Conservation (phyloP, 2,113 vertebrate species). For the Chaetops frenatus region DNA sequence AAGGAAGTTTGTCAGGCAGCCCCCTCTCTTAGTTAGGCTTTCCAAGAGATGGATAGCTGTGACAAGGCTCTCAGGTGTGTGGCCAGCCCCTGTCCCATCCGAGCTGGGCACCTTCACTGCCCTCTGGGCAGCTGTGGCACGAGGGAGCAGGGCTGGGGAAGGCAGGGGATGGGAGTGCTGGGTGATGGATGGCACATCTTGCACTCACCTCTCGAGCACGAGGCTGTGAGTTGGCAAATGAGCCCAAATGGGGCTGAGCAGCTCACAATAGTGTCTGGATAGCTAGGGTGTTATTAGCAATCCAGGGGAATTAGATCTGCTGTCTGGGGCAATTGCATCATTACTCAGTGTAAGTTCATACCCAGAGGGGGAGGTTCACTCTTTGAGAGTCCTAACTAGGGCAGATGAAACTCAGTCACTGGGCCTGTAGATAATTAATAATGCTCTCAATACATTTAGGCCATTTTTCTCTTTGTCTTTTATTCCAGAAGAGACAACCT, state of each 20-base stretch:
- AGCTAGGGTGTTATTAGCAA: background rate
- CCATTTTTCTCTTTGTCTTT: background rate
- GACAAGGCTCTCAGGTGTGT: accelerated
- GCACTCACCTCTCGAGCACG: background rate
- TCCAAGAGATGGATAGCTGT: background rate
- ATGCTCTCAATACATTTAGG: background rate
- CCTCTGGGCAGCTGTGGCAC: accelerated
- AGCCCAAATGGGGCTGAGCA: background rate
- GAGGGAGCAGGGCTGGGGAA: background rate
- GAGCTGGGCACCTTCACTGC: background rate
- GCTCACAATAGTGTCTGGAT: background rate
- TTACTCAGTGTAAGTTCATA: background rate
- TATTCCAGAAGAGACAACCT: background rate
- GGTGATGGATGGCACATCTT: background rate
- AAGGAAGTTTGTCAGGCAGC: background rate
- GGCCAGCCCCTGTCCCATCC: accelerated
- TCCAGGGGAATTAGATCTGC: background rate
- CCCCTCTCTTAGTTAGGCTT: background rate
- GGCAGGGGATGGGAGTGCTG: background rate
- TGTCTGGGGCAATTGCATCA: background rate
- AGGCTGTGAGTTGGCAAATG: background rate
- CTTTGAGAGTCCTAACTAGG: background rate
- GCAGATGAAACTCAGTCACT: background rate
- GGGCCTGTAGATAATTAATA: background rate
- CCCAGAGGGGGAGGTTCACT: background rate